Base-by-base conservation (phyloP, 2,888 invertebrate genomes). In the Cerceris ruficornis region DNA sequence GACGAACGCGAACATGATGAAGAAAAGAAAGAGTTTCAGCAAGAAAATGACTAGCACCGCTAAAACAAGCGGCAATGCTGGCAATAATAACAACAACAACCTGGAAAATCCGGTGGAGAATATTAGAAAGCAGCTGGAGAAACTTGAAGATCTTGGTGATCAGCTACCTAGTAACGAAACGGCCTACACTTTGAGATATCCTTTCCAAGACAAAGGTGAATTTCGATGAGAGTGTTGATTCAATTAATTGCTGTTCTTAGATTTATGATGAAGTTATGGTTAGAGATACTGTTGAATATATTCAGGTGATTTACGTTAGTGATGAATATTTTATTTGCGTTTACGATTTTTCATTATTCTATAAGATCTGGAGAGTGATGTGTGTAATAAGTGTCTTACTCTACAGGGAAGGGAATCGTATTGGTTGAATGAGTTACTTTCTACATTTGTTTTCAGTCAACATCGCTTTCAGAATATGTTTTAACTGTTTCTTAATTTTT, bases 131-230 rank as follows among this genome's bases (percentile, higher is more conserved):
- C 97, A 97, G 90, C 92, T 97, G 70, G 95, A 97, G 82, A 96
- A 97, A 88, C 93, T 97, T 42, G 97, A 97, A 87, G 97, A 97
- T 88, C 92, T 97, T 54, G 97, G 97, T 88, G 97, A 97, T 88
- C 96, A 97, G 91, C 95, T 97, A 86, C 96, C 96, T 0, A 94
- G 95, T 50, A 96, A 96, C 88, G 96, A 96, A 59, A 90, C 88
- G 50, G 94, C 95, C 0, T 96, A 96, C 89, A 96, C 96, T 86
- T 92, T 97, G 77, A 94, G 96, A 59, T 97, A 97, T 92, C 97
- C 97, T 1, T 97, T 97, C 89, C 95, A 95, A 81, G 96, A 97
- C 90, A 94, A 96, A 88, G 95, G 95, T 95, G 83, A 87, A 82
- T 86, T 76, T 77, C 77, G 69, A 13, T 13, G 4, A 28, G 1